Conservation (phyloP, 2,888 invertebrate species). For the Pseudoips prasinana region DNA sequence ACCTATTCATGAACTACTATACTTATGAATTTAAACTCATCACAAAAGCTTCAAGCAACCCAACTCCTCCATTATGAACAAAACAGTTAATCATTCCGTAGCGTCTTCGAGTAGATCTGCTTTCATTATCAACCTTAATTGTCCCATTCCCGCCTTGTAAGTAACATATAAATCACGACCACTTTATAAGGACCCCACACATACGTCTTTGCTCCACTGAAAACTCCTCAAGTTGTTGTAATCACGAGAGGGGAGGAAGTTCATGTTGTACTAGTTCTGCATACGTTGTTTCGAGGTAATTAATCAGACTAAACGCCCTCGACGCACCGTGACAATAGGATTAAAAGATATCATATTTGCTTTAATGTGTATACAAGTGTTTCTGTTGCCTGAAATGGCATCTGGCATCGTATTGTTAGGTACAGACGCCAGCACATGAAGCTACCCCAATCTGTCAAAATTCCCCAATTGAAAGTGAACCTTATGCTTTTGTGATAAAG, state of each 20-base stretch:
- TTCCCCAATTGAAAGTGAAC: too few relatives aligned
- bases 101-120: constrained; percentile 43
- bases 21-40: too few relatives aligned
- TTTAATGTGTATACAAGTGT: constrained; percentile 41
- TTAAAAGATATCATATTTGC: constrained; percentile 64
- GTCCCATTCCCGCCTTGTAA: constrained; percentile 41
- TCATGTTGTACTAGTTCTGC: constrained; percentile 13
- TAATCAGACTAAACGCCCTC: constrained; percentile 62
- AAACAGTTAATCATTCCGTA: constrained; percentile 42
- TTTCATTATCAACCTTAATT: constrained; percentile 54
- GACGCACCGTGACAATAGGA: constrained; percentile 52
- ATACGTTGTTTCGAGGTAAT: constrained; percentile 54
- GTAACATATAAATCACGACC: constrained; percentile 16
- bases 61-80: constrained; percentile 7
- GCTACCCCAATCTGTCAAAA: too few relatives aligned
- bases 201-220: background rate
- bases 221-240: background rate
- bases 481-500: too few relatives aligned
- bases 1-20: too few relatives aligned
- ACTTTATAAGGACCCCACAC: constrained; percentile 3
- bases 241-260: background rate
- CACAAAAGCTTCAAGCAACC: too few relatives aligned
- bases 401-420: background rate
- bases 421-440: too few relatives aligned
- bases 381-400: constrained; percentile 7